These are phyloP conservation scores for Cherax destructor DNA, from an alignment of 1,140 invertebrate species.

Conservation along the genomic window DNA sequence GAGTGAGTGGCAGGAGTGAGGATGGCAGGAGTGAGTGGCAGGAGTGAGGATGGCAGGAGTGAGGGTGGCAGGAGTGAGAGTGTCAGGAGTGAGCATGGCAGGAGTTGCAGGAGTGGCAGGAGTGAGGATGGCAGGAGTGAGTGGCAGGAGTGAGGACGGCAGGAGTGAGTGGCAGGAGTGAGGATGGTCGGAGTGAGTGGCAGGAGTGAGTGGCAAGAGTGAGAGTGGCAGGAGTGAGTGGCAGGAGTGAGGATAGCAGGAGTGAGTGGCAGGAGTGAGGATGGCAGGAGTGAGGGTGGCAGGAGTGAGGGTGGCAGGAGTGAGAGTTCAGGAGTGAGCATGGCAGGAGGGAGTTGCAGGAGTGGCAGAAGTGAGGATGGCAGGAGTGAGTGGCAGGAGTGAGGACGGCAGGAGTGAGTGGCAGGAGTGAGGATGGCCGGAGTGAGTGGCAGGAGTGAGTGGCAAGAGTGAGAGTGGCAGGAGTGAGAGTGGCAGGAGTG, in stretches of 20 bases:
- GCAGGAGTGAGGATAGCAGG: no score
- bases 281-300: neutral
- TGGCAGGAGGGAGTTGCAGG: neutral
- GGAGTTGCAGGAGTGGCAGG: neutral
- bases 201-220: neutral
- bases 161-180: neutral
- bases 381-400: neutral
- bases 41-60: neutral
- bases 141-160: neutral
- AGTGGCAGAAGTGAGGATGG: neutral
- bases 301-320: no score
- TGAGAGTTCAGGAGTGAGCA: neutral
- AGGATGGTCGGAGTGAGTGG: neutral
- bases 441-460: neutral
- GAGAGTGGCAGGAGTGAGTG: neutral
- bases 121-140: neutral
- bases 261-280: no score
- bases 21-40: constrained; percentile 1
- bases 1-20: neutral
- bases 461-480: no score
- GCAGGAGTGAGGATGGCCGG: neutral
- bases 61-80: neutral
- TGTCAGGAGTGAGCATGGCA: neutral
- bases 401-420: neutral
- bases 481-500: neutral